phyloP scores from a whole-genome alignment of 1,140 invertebrate species.

The Polyergus mexicanus region DNA sequence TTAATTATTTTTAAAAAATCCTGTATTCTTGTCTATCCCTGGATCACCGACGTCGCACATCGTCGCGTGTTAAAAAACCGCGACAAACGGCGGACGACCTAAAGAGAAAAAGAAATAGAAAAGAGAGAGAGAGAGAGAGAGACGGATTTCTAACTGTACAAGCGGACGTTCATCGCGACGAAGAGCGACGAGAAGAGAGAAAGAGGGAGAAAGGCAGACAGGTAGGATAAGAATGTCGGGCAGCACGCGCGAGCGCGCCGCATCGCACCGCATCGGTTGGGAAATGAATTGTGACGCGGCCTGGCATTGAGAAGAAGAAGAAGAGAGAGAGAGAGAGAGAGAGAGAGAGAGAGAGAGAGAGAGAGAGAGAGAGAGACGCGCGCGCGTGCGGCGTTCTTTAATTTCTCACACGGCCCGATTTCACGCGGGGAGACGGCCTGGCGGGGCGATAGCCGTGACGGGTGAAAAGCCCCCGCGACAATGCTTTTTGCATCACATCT shows the following conservation, averaged over 20 bases:
- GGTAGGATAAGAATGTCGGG: conserved; percentile 74
- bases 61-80: not conserved
- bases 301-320: conserved; percentile 69
- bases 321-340: conserved; percentile 8
- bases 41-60: not conserved
- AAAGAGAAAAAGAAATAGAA: conserved; percentile 41
- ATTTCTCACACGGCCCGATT: conserved; percentile 69
- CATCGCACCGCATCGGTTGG: conserved; percentile 65
- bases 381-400: conserved; percentile 50
- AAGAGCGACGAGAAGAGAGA: conserved; percentile 14
- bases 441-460: conserved; percentile 30
- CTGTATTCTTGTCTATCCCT: not conserved
- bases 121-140: not conserved
- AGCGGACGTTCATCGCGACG: conserved; percentile 28
- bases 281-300: conserved; percentile 74
- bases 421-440: conserved; percentile 19
- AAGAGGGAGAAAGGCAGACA: conserved; percentile 42
- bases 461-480: conserved; percentile 52
- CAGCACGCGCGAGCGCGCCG: conserved; percentile 20
- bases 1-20: not conserved
- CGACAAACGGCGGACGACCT: not conserved
- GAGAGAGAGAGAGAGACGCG: not conserved
- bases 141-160: conserved; percentile 69
- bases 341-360: not conserved
- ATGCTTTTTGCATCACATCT: conserved; percentile 56